Evolutionary conservation across 1,140 invertebrate genomes (phyloP), one percentile per base, ranked within the genome.

Genomic region (Phenacoccus solenopsis): DNA sequence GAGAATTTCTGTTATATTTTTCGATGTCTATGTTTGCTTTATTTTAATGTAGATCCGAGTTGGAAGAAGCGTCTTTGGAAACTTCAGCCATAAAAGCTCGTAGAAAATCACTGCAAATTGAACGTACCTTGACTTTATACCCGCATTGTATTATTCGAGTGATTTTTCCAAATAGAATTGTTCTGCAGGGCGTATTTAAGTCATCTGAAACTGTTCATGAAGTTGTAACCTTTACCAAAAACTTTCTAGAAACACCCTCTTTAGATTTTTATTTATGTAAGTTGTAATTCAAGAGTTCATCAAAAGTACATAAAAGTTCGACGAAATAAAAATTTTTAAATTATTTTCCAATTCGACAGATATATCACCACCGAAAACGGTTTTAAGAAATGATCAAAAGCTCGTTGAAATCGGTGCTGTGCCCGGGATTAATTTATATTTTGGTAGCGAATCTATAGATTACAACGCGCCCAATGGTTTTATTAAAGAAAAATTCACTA

Each of bases 161-260:
- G 74, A 86, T 89, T 75, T 94, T 94, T 78, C 89, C 90, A 1
- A 85, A 93, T 79, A 84, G 86, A 68, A 81, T 87, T 61, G 88
- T 93, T 28, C 79, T 94, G 2, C 91, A 94, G 80, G 90, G 86
- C 10, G 80, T 87, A 12, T 94, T 94, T 75, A 80, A 80, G 73
- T 86, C 90, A 4, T 78, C 80, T 22, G 88, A 93, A 78, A 87
- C 82, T 24, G 79, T 92, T 9, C 77, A 80, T 74, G 79, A 82
- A 70, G 80, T 94, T 3, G 81, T 83, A 57, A 82, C 87, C 67
- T 91, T 92, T 81, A 82, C 93, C 1, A 84, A 82, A 77, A 79
- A 80, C 72, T 87, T 87, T 79, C 78, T 93, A 24, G 78, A 81
- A 25, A 77, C 87, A 76, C 78, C 83, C 21, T 76, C 81, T 25